Conservation (phyloP, 2,113 vertebrate species). For the Malurus melanocephalus region DNA sequence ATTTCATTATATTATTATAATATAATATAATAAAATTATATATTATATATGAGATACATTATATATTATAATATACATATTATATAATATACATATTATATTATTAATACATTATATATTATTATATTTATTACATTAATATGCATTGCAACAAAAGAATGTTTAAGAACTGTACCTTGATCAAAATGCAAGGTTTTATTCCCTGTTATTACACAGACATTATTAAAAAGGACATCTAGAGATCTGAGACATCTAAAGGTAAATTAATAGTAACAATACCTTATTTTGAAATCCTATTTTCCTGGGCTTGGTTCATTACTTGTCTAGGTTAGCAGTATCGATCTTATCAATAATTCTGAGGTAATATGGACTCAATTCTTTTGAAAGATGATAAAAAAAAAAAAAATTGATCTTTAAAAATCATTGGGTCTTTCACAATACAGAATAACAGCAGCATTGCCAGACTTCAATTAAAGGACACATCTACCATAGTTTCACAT, state of each 20-base stretch:
- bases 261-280: not conserved
- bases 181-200: not conserved
- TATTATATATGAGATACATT: not conserved
- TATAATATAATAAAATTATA: no score
- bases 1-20: not conserved
- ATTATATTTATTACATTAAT: not conserved
- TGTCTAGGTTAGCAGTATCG: not conserved
- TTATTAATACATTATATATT: not conserved
- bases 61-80: no score
- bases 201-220: not conserved
- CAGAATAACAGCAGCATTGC: not conserved
- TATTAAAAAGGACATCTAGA: not conserved
- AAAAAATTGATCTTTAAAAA: not conserved
- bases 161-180: not conserved
- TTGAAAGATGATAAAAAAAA: not conserved
- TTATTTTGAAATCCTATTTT: slow-evolving; percentile 1
- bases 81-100: not conserved
- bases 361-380: not conserved
- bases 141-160: not conserved
- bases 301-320: not conserved
- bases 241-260: not conserved
- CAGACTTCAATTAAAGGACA: not conserved
- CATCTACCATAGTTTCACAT: fast-evolving
- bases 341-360: not conserved
- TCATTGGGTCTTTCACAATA: not conserved